Evolutionary conservation across 1,140 invertebrate species (phyloP).

Genomic region (Cotesia typhae): DNA sequence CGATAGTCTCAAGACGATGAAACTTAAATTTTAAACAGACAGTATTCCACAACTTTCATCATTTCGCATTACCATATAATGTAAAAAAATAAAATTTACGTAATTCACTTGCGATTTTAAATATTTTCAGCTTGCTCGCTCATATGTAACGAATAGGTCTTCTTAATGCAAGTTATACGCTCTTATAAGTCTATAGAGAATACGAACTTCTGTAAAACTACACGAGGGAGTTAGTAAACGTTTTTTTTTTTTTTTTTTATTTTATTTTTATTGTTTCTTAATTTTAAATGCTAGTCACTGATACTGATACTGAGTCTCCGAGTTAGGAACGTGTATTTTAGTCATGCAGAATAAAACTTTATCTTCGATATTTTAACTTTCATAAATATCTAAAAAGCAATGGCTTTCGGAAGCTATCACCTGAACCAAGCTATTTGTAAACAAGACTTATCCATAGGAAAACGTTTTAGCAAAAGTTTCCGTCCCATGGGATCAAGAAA

Average conservation of each 20-base stretch:
- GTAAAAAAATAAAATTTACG: too few species aligned
- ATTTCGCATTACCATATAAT: too few species aligned
- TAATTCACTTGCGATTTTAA: too few species aligned
- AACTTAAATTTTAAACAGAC: too few species aligned
- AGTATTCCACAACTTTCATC: too few species aligned
- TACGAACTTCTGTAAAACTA: constrained; percentile 46
- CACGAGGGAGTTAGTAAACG: constrained; percentile 40
- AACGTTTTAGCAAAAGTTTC: constrained; percentile 58
- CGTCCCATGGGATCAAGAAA: constrained; percentile 47
- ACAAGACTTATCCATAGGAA: constrained; percentile 56
- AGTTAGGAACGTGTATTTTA: too few species aligned
- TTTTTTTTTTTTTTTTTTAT: too few species aligned
- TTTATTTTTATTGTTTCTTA: too few species aligned
- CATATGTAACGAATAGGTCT: constrained; percentile 2
- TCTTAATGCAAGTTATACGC: constrained; percentile 8
- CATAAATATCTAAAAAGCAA: background rate
- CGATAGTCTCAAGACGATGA: too few species aligned
- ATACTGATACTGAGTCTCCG: background rate
- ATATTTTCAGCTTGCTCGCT: background rate
- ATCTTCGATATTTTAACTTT: background rate
- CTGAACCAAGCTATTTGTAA: constrained; percentile 57
- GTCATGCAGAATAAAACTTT: constrained; percentile 8
- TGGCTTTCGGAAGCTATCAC: constrained; percentile 43
- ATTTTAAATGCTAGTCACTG: too few species aligned
- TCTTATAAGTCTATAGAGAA: background rate